Percentiles rank a stretch among this genome's conserved stretches.
Evolutionary conservation across 1,140 invertebrate species (phyloP).

Genomic region (Aporrectodea caliginosa): DNA sequence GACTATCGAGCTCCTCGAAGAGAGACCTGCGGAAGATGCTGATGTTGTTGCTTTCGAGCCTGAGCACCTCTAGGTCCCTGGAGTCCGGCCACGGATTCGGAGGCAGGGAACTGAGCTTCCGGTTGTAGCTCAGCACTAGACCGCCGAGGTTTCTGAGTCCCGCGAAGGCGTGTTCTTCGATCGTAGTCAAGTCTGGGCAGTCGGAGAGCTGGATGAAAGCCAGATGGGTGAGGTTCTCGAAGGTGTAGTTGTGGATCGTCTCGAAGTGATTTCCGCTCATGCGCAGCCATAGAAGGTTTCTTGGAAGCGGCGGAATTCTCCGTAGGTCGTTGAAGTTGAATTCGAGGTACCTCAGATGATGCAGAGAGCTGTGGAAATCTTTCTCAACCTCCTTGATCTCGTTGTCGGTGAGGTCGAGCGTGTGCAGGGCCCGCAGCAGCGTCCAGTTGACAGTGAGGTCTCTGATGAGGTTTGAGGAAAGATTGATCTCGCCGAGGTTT

Average conservation of each 20-base stretch:
- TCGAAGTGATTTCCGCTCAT: neutral
- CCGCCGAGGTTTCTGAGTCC: neutral
- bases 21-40: neutral
- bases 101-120: neutral
- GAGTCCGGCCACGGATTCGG: neutral
- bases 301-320: neutral
- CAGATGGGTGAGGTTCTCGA: neutral
- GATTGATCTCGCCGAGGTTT: neutral
- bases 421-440: neutral
- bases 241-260: neutral
- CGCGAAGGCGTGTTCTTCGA: neutral
- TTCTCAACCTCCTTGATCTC: neutral
- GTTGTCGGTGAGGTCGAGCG: neutral
- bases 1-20: neutral
- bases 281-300: neutral
- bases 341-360: neutral
- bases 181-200: neutral
- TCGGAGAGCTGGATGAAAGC: neutral
- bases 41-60: neutral
- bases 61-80: neutral
- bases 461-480: neutral
- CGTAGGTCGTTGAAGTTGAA: neutral
- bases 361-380: neutral
- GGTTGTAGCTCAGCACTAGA: neutral
- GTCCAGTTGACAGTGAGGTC: neutral